phyloP scores from a whole-genome alignment of 2,888 invertebrate genomes.

The Drosophila pullipes region DNA sequence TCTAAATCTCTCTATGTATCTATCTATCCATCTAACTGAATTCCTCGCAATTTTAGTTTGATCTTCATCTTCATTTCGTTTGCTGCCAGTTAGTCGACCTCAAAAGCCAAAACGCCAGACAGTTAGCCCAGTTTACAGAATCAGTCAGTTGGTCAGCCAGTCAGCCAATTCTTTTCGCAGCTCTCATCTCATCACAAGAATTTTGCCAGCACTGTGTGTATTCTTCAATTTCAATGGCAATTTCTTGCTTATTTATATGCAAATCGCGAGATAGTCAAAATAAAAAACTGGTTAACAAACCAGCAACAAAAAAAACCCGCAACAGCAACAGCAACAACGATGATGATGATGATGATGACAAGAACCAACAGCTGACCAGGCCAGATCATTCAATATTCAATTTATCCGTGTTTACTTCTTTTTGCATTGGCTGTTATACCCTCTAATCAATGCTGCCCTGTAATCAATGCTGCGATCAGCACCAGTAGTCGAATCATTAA shows the following conservation, averaged over 20 bases:
- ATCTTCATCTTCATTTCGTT: slow-evolving; percentile 74
- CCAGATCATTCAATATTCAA: slow-evolving; percentile 73
- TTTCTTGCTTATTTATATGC: slow-evolving; percentile 76
- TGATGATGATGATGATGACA: slow-evolving; percentile 6
- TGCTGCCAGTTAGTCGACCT: slow-evolving; percentile 69
- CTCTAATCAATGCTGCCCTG: slow-evolving; percentile 9
- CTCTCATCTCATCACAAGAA: slow-evolving; percentile 21
- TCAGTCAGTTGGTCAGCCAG: slow-evolving; percentile 31
- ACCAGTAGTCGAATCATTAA: neutral
- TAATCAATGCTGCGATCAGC: neutral
- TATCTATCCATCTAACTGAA: neutral
- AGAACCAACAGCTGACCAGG: slow-evolving; percentile 53
- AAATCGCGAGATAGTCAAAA: slow-evolving; percentile 58
- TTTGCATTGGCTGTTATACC: slow-evolving; percentile 27
- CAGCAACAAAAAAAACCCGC: neutral
- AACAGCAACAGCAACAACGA: slow-evolving; percentile 16
- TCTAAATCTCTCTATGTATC: neutral
- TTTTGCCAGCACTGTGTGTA: slow-evolving; percentile 33
- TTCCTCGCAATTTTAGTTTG: slow-evolving; percentile 17
- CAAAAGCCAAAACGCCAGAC: slow-evolving; percentile 51
- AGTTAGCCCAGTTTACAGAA: slow-evolving; percentile 69
- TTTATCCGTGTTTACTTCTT: slow-evolving; percentile 21
- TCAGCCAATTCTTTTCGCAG: slow-evolving; percentile 17
- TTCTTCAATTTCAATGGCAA: slow-evolving; percentile 61
- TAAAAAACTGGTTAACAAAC: slow-evolving; percentile 47